These are phyloP conservation scores for Oligia latruncula DNA, from an alignment of 2,888 invertebrate species.

Conservation along the genomic window DNA sequence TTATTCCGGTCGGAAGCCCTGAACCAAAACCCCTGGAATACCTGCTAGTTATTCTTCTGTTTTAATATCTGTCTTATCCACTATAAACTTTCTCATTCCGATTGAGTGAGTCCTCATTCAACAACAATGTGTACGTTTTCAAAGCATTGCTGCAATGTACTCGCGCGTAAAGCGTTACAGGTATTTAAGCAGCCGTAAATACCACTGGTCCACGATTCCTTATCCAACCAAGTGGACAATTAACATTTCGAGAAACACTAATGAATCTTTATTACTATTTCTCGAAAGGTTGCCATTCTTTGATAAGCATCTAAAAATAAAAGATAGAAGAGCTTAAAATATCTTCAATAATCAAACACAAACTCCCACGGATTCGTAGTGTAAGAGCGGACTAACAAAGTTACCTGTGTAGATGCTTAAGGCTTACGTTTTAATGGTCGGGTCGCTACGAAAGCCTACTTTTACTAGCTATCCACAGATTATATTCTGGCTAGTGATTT, in stretches of 20 bases:
- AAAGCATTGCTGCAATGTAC: background rate
- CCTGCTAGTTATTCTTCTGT: no score
- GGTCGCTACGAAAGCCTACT: conserved; percentile 42
- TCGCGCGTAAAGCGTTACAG: background rate
- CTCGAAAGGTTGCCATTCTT: no score
- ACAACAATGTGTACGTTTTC: background rate
- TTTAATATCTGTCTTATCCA: no score
- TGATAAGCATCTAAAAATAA: no score
- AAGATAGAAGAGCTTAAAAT: conserved; percentile 9
- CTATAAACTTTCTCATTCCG: no score
- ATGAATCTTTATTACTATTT: background rate
- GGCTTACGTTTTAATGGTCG: conserved; percentile 52
- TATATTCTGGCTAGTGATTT: conserved; percentile 57
- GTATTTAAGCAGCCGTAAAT: background rate
- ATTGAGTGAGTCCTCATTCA: background rate
- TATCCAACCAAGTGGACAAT: background rate
- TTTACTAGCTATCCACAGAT: conserved; percentile 46
- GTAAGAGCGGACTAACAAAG: conserved; percentile 39
- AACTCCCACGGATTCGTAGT: background rate
- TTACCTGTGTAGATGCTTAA: conserved; percentile 49
- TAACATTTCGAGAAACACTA: background rate
- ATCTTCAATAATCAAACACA: conserved; percentile 35
- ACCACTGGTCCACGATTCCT: background rate
- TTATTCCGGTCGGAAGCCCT: no score
- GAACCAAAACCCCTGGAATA: no score